phyloP scores from a whole-genome alignment of 2,888 invertebrate species.

The Drosophila borborema region DNA sequence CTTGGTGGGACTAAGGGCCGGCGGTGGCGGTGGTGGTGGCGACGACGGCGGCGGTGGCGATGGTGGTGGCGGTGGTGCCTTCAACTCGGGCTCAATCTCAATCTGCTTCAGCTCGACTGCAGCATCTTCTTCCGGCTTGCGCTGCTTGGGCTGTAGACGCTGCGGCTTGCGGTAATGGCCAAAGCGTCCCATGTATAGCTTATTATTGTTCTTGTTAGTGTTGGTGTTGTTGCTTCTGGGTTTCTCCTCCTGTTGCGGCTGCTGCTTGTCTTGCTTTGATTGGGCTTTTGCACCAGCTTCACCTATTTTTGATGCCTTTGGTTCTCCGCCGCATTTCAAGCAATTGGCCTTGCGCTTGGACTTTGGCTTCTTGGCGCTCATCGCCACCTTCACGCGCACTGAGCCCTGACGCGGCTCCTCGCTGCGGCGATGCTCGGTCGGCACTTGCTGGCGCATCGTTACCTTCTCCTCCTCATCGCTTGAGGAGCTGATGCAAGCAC shows the following conservation, averaged over 20 bases:
- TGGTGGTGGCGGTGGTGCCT: constrained; percentile 11
- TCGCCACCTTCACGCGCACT: constrained; percentile 38
- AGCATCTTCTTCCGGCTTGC: neutral
- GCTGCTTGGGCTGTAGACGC: constrained; percentile 3
- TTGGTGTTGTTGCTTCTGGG: neutral
- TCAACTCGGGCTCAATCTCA: neutral
- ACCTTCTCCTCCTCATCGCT: constrained; percentile 57
- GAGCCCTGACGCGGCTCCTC: constrained; percentile 15
- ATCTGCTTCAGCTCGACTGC: neutral
- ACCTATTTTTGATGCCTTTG: neutral
- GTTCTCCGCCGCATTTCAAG: constrained; percentile 21
- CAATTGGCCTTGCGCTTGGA: constrained; percentile 15
- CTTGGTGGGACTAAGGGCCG: neutral
- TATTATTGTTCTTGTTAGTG: constrained; percentile 2
- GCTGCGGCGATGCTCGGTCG: constrained; percentile 13
- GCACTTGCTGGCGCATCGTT: constrained; percentile 11
- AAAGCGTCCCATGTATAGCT: constrained; percentile 25
- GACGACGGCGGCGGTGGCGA: constrained; percentile 20
- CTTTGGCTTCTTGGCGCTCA: constrained; percentile 39
- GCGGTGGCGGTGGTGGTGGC: constrained; percentile 1
- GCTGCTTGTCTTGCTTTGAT: neutral
- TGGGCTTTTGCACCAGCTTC: too few species aligned
- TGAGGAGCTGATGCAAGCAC: constrained; percentile 26
- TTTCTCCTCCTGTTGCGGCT: neutral
- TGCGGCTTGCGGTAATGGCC: constrained; percentile 46